phyloP scores from a whole-genome alignment of 2,113 vertebrate species.

The Anas platyrhynchos region DNA sequence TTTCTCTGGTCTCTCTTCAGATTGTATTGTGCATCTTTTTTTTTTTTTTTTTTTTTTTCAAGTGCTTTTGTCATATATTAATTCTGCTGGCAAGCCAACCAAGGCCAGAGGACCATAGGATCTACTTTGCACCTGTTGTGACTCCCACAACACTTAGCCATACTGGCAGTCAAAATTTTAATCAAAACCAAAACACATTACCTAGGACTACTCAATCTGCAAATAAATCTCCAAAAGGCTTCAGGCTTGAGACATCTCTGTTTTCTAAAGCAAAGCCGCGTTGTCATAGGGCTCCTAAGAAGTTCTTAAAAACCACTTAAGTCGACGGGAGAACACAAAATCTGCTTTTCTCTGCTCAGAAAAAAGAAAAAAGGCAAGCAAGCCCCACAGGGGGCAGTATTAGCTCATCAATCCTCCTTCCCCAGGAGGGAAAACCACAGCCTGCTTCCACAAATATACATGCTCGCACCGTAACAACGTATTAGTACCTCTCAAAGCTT shows the following conservation, averaged over 20 bases:
- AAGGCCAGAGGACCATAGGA: background rate
- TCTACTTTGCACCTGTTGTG: background rate
- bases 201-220: background rate
- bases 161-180: background rate
- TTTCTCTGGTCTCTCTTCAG: background rate
- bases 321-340: background rate
- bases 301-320: background rate
- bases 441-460: background rate
- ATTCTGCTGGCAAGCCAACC: background rate
- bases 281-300: background rate
- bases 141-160: background rate
- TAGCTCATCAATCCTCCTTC: background rate
- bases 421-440: background rate
- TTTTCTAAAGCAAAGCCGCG: background rate
- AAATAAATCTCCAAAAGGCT: background rate
- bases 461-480: fast-evolving
- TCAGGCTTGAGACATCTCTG: background rate
- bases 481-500: background rate
- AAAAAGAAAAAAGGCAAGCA: background rate
- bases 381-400: background rate
- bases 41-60: too few species aligned
- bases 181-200: background rate
- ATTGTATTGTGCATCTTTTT: background rate
- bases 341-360: background rate
- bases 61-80: background rate